Percentiles rank a stretch among this genome's conserved stretches.
Conservation (phyloP, 2,888 invertebrate genomes). For the Heteropelma amictum region DNA sequence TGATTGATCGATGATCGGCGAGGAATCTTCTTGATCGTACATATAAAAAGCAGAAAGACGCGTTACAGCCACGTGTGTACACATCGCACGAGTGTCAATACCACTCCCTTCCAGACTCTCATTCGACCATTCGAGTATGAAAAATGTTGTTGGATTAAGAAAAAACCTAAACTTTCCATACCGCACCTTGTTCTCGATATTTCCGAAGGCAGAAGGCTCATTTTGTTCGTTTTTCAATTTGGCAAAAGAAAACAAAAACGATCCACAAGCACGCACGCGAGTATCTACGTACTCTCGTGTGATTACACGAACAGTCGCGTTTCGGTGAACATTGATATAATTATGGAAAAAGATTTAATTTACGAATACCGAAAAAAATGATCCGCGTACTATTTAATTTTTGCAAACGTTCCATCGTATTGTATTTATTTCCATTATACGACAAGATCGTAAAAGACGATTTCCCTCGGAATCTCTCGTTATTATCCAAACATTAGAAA, state of each 20-base stretch:
- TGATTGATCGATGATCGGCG: background rate
- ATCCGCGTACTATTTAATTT: too few species aligned
- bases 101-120: background rate
- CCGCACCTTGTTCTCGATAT: constrained; percentile 17
- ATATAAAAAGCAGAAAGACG: too few species aligned
- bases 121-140: background rate
- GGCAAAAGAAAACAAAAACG: background rate
- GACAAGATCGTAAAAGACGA: too few species aligned
- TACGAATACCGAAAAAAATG: too few species aligned
- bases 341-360: too few species aligned
- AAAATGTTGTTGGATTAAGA: background rate
- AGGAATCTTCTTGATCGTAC: too few species aligned
- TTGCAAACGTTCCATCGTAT: too few species aligned
- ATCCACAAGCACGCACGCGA: background rate
- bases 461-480: too few species aligned
- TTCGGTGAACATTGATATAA: too few species aligned
- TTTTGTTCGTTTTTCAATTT: background rate
- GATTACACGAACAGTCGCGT: too few species aligned
- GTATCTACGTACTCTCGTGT: background rate
- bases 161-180: background rate
- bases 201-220: background rate
- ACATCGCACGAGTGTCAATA: background rate
- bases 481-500: too few species aligned
- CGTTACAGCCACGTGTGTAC: background rate
- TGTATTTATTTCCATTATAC: too few species aligned